Evolutionary conservation across 2,113 vertebrate genomes (phyloP), one percentile per base, ranked within the genome.

Genomic region (Odobenus rosmarus): DNA sequence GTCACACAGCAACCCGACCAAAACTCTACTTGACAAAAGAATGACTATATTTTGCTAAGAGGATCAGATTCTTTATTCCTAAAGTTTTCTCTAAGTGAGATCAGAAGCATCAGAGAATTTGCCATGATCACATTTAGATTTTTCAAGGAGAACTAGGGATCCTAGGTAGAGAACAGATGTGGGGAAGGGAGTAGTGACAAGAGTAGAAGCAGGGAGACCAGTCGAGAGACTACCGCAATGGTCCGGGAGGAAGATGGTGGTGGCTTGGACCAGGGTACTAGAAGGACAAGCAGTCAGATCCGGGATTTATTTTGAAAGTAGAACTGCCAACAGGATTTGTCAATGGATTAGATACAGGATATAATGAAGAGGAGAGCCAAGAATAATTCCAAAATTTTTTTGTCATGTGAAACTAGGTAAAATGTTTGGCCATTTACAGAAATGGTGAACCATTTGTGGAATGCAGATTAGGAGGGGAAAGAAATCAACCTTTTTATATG

Each of bases 11-110:
- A 90, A 57, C 7, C 71, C 77, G 39, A 71, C 53, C n/a, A 64
- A 31, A 94, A 89, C 62, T 42, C 39, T 71, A 9, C 26, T 59
- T 77, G 21, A 72, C 31, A 51, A 71, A 88, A 90, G 24, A 87
- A 69, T 80, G 1, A 57, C 36, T 62, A 4, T 36, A 36, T 92
- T 93, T 81, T 86, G 28, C 46, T 74, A 93, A 94, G 10, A 89
- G 39, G 85, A 95, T 93, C 33, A 92, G 80, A 86, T 39, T 67
- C 39, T 94, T 88, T 72, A 74, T 46, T 59, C 26, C 19, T 79
- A 10, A 81, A 85, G 46, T 80, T 88, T 55, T 79, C 84, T 67
- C 13, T 51, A 67, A 46, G 16, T 49, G 46, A 51, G 31, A 72
- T 21, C 72, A 18, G 16, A 59, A 92, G 39, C 84, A 91, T 42